Base-by-base conservation (phyloP, 2,888 invertebrate species). In the Microplitis manilae region DNA sequence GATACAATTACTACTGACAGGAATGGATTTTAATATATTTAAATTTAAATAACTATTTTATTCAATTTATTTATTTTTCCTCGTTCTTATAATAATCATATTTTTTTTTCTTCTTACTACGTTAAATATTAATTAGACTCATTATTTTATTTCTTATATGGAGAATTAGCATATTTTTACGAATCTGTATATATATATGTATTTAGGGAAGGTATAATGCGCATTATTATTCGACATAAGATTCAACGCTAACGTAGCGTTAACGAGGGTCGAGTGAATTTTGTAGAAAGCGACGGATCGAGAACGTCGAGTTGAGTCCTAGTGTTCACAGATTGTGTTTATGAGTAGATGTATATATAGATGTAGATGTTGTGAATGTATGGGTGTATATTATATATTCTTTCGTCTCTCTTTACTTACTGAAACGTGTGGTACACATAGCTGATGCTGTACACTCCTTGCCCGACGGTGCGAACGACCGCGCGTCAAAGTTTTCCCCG, bases 391-490 rank as follows among this genome's bases (percentile, higher is more conserved):
- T 50, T 68, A 41, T 13, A 68, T 41, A 68, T 39, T 30, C 30
- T n/a, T 13, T 9, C 38, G 15, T 40, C 72, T 62, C 41, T 60
- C 64, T 50, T 50, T 50, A 50, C 13, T 50, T 50, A 2, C 50
- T 50, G 50, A 50, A 50, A 50, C 50, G 50, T 50, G 50, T 50
- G 50, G 50, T 50, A 5, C 50, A 50, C 38, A 38, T 15, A 71
- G 50, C 71, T 50, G 60, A 50, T 64, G 41, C 65, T 71, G 65
- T 72, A 72, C 61, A 41, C 65, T 76, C 30, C 62, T 72, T 71
- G 79, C 73, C 69, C 82, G 75, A 75, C 77, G 77, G 82, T 80
- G 82, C 83, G 80, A 77, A 73, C 74, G 81, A 81, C 77, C 64
- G 77, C 80, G 77, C 80, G 72, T 79, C 80, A 78, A 80, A 80